A percentile compares a stretch with the other conserved stretches of the same genome.
Conservation (phyloP, 2,888 invertebrate species). For the Ormyrus thymus region DNA sequence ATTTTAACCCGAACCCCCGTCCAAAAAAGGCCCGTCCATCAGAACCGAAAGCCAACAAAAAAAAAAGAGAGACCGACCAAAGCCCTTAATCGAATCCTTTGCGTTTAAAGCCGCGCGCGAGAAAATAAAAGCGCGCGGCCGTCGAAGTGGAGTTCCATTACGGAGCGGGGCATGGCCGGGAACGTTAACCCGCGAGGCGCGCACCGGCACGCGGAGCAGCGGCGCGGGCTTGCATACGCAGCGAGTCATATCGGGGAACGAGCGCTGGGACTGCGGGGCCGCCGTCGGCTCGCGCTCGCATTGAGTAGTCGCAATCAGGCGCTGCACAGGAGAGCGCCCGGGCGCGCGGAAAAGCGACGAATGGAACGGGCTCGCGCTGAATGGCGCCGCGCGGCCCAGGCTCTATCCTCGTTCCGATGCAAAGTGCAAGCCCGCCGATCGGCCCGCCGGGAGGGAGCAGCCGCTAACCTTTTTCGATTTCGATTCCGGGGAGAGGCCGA, state of each 20-base stretch:
- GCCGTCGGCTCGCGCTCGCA: not conserved
- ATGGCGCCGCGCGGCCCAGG: not conserved
- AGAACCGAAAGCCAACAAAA: too few species aligned
- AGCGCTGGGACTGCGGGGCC: too few species aligned
- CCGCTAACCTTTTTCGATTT: too few species aligned
- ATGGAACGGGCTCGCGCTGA: not conserved
- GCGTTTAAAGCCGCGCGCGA: too few species aligned
- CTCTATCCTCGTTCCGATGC: slow-evolving; percentile 35
- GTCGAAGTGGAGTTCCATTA: too few species aligned
- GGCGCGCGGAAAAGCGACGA: slow-evolving; percentile 18
- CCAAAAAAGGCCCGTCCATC: too few species aligned
- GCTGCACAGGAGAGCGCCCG: not conserved
- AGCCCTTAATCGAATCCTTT: too few species aligned
- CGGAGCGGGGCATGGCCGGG: slow-evolving; percentile 8
- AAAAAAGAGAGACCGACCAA: too few species aligned
- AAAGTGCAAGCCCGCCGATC: slow-evolving; percentile 23
- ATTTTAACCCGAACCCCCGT: too few species aligned
- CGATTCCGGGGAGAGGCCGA: too few species aligned
- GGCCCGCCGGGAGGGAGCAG: slow-evolving; percentile 1
- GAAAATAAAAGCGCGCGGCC: not conserved
- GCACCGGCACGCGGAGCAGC: not conserved
- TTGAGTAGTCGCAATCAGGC: slow-evolving; percentile 22
- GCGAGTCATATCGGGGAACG: slow-evolving; percentile 17
- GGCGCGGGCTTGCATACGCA: not conserved
- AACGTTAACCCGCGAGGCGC: not conserved